Evolutionary conservation across 92 coral and sea anemone genomes (phyloP), one percentile per base, ranked within the genome.

Genomic region (Desmophyllum pertusum): DNA sequence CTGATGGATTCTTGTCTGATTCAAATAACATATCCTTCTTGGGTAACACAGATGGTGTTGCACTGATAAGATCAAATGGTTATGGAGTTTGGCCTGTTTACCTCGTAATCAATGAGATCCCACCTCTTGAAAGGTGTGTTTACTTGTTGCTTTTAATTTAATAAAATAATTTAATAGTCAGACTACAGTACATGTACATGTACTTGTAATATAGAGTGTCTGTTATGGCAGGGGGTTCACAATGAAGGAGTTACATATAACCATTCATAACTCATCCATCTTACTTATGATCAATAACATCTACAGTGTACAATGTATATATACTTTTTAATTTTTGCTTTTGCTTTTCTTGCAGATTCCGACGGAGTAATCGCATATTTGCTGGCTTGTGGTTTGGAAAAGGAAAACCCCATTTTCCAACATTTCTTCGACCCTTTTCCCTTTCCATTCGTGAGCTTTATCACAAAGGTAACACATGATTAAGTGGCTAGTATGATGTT

Each of bases 1-100:
- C 80, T 46, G 79, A 80, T 80, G 87, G 78, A 81, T 87, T 87
- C 68, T 71, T 86, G 70, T 64, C 82, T 1, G 65, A 71, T 70
- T 63, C 81, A 30, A 59, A 67, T 61, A 80, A 68, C 86, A 79
- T 86, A 41, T 86, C 89, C 57, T 68, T 79, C 77, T 72, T 85
- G 46, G 89, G 86, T 10, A 86, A 86, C 79, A 86, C 89, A 57
- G 89, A 86, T 79, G 89, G 86, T 67, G 89, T 86, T 64, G 66
- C 85, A 66, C 67, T 86, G 78, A 69, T 80, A 9, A 66, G 85
- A 15, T 81, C 90, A 69, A 68, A 55, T 39, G 55, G 80, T 42
- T 51, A 39, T 61, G 85, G 86, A 27, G 85, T 86, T 37, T 86
- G 86, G 90, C 90, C 90, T 25, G 87, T 86, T 18, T 86, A 68